These are phyloP conservation scores for Aphidius gifuensis DNA, from an alignment of 1,140 invertebrate species.

Conservation along the genomic window DNA sequence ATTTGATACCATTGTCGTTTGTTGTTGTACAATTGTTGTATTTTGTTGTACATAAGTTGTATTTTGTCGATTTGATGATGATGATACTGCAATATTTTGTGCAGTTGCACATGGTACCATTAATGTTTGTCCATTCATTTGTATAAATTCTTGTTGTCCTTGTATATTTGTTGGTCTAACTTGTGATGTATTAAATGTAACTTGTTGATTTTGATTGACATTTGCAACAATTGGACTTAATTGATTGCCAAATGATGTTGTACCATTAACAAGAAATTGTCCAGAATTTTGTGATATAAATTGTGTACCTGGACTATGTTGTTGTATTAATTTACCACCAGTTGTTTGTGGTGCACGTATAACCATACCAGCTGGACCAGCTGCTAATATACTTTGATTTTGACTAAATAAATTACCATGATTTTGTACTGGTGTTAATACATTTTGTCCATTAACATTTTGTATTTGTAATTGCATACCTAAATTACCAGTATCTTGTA, in stretches of 20 bases:
- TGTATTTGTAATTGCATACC: slow-evolving; percentile 75
- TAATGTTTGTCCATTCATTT: slow-evolving; percentile 70
- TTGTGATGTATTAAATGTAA: slow-evolving; percentile 63
- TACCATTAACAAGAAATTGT: slow-evolving; percentile 71
- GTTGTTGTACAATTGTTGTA: slow-evolving; percentile 66
- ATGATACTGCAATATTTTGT: slow-evolving; percentile 59
- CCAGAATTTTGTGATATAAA: slow-evolving; percentile 71
- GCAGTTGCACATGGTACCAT: slow-evolving; percentile 74
- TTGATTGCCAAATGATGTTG: slow-evolving; percentile 67
- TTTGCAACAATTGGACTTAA: slow-evolving; percentile 73
- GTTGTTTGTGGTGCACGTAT: slow-evolving; percentile 68
- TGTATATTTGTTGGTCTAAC: slow-evolving; percentile 56
- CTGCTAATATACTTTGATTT: slow-evolving; percentile 65
- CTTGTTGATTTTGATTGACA: slow-evolving; percentile 68
- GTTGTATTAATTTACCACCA: slow-evolving; percentile 71
- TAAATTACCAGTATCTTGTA: slow-evolving; percentile 66
- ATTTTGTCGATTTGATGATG: slow-evolving; percentile 64
- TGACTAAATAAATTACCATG: slow-evolving; percentile 56
- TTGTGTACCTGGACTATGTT: slow-evolving; percentile 66
- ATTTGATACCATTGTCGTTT: slow-evolving; percentile 70
- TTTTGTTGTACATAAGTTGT: slow-evolving; percentile 72
- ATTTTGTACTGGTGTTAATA: slow-evolving; percentile 71
- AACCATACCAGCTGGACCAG: slow-evolving; percentile 72
- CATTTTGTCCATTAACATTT: slow-evolving; percentile 75
- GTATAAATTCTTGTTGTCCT: slow-evolving; percentile 68